These are phyloP conservation scores for Heliconius ethilla DNA, from an alignment of 2,888 invertebrate species.

Conservation along the genomic window DNA sequence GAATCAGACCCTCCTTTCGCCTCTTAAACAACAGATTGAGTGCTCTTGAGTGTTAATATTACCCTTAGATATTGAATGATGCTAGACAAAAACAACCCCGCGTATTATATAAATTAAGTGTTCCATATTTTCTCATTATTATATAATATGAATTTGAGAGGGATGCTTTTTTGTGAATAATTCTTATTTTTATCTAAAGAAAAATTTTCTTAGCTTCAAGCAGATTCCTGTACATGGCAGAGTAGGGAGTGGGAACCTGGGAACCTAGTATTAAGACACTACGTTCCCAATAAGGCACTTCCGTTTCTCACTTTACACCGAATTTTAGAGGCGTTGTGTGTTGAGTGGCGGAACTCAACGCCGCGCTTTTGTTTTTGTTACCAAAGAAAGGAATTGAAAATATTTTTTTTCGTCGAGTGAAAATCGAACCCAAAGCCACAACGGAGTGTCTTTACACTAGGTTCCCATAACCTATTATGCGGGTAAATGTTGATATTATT, in stretches of 20 bases:
- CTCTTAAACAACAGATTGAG: slow-evolving; percentile 25
- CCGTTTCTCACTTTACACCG: too few relatives aligned
- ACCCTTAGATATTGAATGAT: slow-evolving; percentile 22
- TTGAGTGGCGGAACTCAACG: too few relatives aligned
- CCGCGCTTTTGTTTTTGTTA: too few relatives aligned
- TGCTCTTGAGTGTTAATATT: slow-evolving; percentile 18
- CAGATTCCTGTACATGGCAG: neutral
- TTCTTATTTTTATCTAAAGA: neutral
- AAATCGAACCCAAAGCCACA: too few relatives aligned
- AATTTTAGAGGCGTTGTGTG: too few relatives aligned
- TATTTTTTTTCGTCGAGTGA: too few relatives aligned
- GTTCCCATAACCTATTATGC: too few relatives aligned
- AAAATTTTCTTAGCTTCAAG: neutral
- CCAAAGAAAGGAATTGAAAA: too few relatives aligned
- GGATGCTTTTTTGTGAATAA: neutral
- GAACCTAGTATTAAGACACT: neutral
- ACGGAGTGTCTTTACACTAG: too few relatives aligned
- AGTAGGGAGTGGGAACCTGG: neutral
- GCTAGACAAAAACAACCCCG: slow-evolving; percentile 19
- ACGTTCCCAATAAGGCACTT: too few relatives aligned
- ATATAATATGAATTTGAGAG: neutral
- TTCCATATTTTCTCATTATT: neutral
- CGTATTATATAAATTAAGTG: slow-evolving; percentile 16
- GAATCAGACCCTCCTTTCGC: slow-evolving; percentile 22
- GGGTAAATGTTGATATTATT: too few relatives aligned